phyloP scores from a whole-genome alignment of 1,140 invertebrate species.

The Zaprionus ghesquierei region DNA sequence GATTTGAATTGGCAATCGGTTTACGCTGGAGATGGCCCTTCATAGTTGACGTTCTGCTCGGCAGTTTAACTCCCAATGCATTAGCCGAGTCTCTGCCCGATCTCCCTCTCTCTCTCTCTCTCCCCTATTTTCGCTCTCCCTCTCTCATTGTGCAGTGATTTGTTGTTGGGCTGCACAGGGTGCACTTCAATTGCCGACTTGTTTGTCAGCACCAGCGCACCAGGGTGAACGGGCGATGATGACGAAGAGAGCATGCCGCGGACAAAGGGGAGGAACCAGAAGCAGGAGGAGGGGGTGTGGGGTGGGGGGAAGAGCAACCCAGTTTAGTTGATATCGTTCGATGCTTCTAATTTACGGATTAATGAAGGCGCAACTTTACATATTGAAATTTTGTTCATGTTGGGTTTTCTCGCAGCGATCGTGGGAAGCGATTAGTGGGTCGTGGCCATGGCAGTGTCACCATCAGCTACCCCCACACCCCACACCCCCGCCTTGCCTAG shows the following conservation, averaged over 20 bases:
- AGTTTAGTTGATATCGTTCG: slow-evolving; percentile 62
- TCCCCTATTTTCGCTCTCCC: slow-evolving; percentile 16
- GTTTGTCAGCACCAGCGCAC: slow-evolving; percentile 55
- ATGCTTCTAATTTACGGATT: slow-evolving; percentile 80
- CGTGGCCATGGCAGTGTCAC: slow-evolving; percentile 15
- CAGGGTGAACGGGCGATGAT: neutral
- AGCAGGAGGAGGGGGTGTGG: neutral
- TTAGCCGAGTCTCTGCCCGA: slow-evolving; percentile 10
- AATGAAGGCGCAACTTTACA: slow-evolving; percentile 79
- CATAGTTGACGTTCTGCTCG: slow-evolving; percentile 26
- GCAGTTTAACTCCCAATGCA: slow-evolving; percentile 27
- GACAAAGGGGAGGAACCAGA: neutral
- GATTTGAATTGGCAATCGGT: slow-evolving; percentile 7
- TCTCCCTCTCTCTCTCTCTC: slow-evolving; percentile 10
- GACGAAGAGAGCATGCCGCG: neutral
- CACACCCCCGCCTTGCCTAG: neutral
- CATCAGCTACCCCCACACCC: neutral
- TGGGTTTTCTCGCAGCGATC: slow-evolving; percentile 46
- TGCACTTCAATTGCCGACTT: slow-evolving; percentile 55
- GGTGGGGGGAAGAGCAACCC: too few relatives aligned
- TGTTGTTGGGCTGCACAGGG: slow-evolving; percentile 44
- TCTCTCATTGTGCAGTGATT: slow-evolving; percentile 55
- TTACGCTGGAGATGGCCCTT: slow-evolving; percentile 32
- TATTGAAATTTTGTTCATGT: slow-evolving; percentile 73
- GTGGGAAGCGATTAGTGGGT: slow-evolving; percentile 74